Conservation (phyloP, 2,797 vertebrate genomes). For the Vipera latastei region DNA sequence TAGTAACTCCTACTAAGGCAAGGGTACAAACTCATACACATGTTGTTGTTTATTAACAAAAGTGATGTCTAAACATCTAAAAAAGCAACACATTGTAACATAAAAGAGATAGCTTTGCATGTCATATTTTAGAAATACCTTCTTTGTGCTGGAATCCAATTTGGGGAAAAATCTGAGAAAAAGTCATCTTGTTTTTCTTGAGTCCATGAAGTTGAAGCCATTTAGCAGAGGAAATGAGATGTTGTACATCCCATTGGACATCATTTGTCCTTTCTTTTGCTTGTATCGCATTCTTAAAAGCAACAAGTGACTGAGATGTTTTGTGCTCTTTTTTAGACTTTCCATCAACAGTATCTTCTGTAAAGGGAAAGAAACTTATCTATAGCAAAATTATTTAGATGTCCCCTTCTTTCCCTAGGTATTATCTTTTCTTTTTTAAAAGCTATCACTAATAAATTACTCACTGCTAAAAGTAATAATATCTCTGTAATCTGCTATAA, state of each 20-base stretch:
- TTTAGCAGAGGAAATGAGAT: constrained; percentile 71
- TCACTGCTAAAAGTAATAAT: neutral
- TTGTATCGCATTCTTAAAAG: constrained; percentile 28
- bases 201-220: constrained; percentile 78
- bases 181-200: constrained; percentile 71
- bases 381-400: neutral
- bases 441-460: neutral
- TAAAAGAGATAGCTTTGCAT: neutral
- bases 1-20: neutral
- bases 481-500: neutral
- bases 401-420: neutral
- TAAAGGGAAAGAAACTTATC: constrained; percentile 35
- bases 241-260: constrained; percentile 41
- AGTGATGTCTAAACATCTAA: neutral
- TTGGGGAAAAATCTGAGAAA: constrained; percentile 75
- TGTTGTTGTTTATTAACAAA: neutral
- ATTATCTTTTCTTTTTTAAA: constrained; percentile 2
- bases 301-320: neutral
- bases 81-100: neutral
- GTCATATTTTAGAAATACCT: constrained; percentile 66
- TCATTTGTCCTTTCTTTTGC: constrained; percentile 16
- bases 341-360: constrained; percentile 43
- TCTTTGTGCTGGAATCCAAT: constrained; percentile 76
- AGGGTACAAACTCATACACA: neutral
- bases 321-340: constrained; percentile 35